Evolutionary conservation across 2,888 invertebrate species (phyloP), one percentile per base, ranked within the genome.

Genomic region (Blastobasis adustella): DNA sequence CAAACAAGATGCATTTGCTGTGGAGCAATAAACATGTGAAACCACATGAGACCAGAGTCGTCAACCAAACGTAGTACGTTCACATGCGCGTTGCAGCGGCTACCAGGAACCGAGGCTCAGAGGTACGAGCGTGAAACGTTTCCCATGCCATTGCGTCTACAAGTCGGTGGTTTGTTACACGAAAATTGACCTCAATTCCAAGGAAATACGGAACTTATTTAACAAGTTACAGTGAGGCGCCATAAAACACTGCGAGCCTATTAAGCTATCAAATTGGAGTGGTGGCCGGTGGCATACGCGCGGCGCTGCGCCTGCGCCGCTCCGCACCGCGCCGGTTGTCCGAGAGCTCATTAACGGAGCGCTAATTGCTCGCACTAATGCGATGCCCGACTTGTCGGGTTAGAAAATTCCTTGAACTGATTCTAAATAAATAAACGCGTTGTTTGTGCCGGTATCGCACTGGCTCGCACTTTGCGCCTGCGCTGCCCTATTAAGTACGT

Each of bases 291-390:
- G 59, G 55, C 53, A 52, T 59, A 23, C 23, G 23, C 23, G 23
- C 23, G 53, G 58, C 62, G 58, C 57, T 45, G 53, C 63, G 60
- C 58, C 56, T 53, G 55, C 54, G 46, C 62, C 55, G 55, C 63
- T 63, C 70, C 61, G 58, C 64, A 77, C 72, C 70, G 74, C 65
- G 75, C 52, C 73, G 79, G 71, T 63, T 79, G 71, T 72, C 65
- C 73, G 71, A 67, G 68, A 79, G 73, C 81, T 83, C 82, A 84
- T 86, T 86, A 86, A 82, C 83, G 68, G 63, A 72, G 69, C 74
- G 79, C 80, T 84, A 86, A 87, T 86, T 86, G 78, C 77, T 68
- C 73, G 67, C 70, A 78, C 85, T 85, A 84, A 83, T 84, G 79
- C 75, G 66, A 67, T 72, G 69, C 76, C 71, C 67, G 70, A 66